phyloP scores from a whole-genome alignment of 2,797 vertebrate genomes.

The Orestias chungarensis region DNA sequence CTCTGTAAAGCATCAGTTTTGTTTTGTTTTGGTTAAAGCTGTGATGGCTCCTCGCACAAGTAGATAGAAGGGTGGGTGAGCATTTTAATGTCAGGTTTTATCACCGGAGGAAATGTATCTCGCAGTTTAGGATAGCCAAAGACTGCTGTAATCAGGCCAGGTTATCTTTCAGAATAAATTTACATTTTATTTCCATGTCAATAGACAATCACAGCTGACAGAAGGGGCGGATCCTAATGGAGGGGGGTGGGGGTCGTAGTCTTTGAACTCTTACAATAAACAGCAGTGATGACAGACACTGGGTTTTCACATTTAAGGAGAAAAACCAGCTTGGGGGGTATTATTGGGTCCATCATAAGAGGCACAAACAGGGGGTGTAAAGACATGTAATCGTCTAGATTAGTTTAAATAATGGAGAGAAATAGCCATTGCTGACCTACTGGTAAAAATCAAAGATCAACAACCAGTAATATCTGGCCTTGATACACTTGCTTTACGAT shows the following conservation, averaged over 20 bases:
- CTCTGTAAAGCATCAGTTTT: background rate
- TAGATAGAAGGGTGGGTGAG: conserved; percentile 10
- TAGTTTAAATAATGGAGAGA: too few species aligned
- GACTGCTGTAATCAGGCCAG: conserved; percentile 64
- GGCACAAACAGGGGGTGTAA: background rate
- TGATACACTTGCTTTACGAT: too few species aligned
- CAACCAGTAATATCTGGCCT: background rate
- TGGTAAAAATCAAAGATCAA: background rate
- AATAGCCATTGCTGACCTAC: background rate
- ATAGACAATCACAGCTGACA: conserved; percentile 78
- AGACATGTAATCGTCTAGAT: background rate
- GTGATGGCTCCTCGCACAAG: conserved; percentile 8
- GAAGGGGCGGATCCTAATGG: conserved; percentile 41
- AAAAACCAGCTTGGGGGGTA: conserved; percentile 42
- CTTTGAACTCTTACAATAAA: conserved; percentile 70
- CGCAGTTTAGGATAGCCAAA: conserved; percentile 42
- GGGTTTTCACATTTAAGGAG: conserved; percentile 19
- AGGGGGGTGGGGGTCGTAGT: too few species aligned
- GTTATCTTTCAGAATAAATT: conserved; percentile 79
- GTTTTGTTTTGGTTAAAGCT: conserved; percentile 31
- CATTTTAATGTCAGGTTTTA: conserved; percentile 1
- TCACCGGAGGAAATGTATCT: conserved; percentile 51
- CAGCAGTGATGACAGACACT: conserved; percentile 28
- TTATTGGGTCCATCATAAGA: conserved; percentile 25
- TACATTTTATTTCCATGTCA: conserved; percentile 79